Conservation (phyloP, 2,797 vertebrate genomes). For the Sarcoramphus papa region DNA sequence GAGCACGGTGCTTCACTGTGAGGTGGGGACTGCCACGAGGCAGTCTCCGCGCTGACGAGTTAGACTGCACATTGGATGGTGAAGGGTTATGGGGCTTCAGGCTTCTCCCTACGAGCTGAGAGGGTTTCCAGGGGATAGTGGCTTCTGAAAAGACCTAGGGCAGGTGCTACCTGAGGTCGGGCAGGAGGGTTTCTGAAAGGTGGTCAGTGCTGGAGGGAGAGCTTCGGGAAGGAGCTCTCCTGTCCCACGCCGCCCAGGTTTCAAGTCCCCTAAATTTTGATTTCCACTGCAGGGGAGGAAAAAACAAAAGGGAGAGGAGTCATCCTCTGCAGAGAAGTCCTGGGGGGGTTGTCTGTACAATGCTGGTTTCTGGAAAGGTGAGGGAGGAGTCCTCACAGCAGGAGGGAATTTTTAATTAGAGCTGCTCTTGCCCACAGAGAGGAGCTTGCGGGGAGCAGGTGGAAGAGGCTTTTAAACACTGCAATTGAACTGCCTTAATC, state of each 20-base stretch:
- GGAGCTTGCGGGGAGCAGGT: neutral
- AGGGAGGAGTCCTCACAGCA: conserved; percentile 31
- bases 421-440: neutral
- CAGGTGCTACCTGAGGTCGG: neutral
- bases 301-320: neutral
- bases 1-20: fast-evolving
- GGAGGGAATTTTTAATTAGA: conserved; percentile 50
- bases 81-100: neutral
- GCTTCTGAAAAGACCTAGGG: neutral
- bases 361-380: neutral
- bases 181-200: neutral
- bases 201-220: neutral
- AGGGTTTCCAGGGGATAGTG: neutral
- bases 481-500: conserved; percentile 50
- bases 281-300: neutral
- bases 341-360: neutral
- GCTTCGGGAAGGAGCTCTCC: neutral
- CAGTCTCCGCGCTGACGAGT: fast-evolving
- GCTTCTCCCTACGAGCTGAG: neutral
- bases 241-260: neutral
- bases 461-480: conserved; percentile 39
- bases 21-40: neutral
- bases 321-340: neutral
- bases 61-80: neutral
- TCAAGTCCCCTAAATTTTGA: neutral